Evolutionary conservation across 2,113 vertebrate genomes (phyloP), one percentile per base, ranked within the genome.

Genomic region (mouse (Mus musculus)): DNA sequence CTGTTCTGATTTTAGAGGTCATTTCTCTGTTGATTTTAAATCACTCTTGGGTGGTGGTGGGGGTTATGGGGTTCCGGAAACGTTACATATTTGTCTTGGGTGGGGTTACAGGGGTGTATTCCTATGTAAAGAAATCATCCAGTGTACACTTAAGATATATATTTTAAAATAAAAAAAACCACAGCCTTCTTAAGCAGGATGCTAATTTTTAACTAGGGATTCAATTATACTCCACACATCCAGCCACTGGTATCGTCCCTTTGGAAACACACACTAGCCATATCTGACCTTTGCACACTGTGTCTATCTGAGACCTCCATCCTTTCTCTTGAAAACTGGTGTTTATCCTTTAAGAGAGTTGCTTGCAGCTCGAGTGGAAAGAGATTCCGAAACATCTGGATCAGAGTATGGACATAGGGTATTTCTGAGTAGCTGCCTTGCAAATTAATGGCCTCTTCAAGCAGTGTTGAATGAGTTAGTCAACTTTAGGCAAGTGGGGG

Each of bases 21-120:
- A 33, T 61, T 93, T 92, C 52, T 54, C 88, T 88, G 75, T 88
- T 91, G 65, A 33, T 82, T 95, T 69, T 81, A 92, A 95, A 84
- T 65, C 65, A 77, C 54, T 89, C 24, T 88, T 49, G 8, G 39
- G 52, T 5, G n/a, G n/a, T 7, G 28, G 13, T 33, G 59, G 17
- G 56, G 49, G 28, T 90, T 63, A 85, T 33, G 36, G 63, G 9
- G 26, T 63, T 82, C 80, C 75, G 93, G 75, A 95, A 93, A 86
- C 4, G n/a, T 88, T 93, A 30, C 54, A 16, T 71, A 73, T 88
- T 97, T 91, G 71, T 87, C 89, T 65, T 63, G 75, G 90, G 59
- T 93, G 76, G 19, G 1, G 88, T 88, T 76, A 85, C 24, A 72
- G 33, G 76, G 42, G 73, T 89, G 67, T 85, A 89, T 84, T 39